Percentiles rank a stretch among this genome's conserved stretches.
Conservation (phyloP, 2,797 vertebrate species). For the Podarcis siculus region DNA sequence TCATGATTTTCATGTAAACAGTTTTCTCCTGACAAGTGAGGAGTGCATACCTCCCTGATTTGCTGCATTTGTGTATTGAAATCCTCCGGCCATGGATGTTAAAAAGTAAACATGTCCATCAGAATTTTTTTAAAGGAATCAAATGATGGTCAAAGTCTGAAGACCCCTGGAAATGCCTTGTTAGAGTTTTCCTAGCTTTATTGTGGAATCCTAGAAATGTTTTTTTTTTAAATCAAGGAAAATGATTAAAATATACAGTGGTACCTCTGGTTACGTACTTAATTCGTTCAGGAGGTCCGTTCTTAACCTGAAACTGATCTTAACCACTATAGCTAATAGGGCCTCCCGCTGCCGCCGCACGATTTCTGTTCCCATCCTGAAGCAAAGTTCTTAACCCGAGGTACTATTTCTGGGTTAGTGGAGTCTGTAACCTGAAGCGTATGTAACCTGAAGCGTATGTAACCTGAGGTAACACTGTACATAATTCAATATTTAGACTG, state of each 20-base stretch:
- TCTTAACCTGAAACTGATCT: too few species aligned
- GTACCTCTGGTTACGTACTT: too few species aligned
- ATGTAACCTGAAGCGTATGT: too few species aligned
- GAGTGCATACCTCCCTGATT: conserved; percentile 45
- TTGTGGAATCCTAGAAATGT: conserved; percentile 27
- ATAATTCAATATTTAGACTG: conserved; percentile 4
- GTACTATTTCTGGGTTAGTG: too few species aligned
- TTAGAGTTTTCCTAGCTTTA: conserved; percentile 40
- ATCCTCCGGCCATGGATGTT: conserved; percentile 51
- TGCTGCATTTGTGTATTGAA: conserved; percentile 59
- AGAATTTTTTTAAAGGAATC: conserved; percentile 33
- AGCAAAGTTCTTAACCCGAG: too few species aligned
- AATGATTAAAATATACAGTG: not conserved
- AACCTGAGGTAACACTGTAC: too few species aligned
- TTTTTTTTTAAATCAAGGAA: not conserved
- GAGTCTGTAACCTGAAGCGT: too few species aligned
- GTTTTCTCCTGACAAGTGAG: not conserved
- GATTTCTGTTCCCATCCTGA: too few species aligned
- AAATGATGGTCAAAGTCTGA: conserved; percentile 50
- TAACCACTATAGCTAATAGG: too few species aligned
- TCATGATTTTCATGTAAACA: conserved; percentile 50
- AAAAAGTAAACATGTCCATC: conserved; percentile 59
- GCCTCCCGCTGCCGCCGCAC: too few species aligned
- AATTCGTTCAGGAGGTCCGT: too few species aligned
- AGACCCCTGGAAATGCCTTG: not conserved